A percentile compares a stretch with the other conserved stretches of the same genome.
These are phyloP conservation scores for Syngnathus rostellatus DNA, from an alignment of 2,797 vertebrate species.

Conservation along the genomic window DNA sequence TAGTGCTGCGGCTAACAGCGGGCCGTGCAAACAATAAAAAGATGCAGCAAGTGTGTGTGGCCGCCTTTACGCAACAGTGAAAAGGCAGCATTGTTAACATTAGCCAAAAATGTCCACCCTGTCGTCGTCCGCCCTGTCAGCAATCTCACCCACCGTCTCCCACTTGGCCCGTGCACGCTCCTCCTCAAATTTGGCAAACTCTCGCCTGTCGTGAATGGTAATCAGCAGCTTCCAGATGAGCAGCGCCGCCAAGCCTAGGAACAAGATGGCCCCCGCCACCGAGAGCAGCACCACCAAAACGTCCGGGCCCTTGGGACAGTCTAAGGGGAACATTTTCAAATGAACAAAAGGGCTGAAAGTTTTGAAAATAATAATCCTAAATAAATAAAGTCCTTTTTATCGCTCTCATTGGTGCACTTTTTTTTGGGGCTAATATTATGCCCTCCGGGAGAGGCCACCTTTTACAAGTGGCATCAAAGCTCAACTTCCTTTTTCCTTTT, in stretches of 20 bases:
- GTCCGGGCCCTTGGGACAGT: constrained; percentile 88
- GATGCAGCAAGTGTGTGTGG: constrained; percentile 54
- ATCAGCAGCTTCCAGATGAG: constrained; percentile 97
- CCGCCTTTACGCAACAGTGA: neutral
- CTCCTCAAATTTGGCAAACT: constrained; percentile 95
- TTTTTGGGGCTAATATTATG: neutral
- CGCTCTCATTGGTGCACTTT: too few relatives aligned
- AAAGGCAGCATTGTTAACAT: neutral
- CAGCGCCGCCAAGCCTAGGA: constrained; percentile 81
- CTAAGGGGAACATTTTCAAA: constrained; percentile 48
- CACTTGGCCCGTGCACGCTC: constrained; percentile 90
- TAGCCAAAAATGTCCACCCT: neutral
- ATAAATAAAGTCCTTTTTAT: too few relatives aligned
- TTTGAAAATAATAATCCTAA: too few relatives aligned
- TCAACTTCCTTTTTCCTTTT: neutral
- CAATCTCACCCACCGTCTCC: constrained; percentile 82
- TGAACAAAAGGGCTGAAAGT: too few relatives aligned
- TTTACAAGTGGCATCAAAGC: constrained; percentile 60
- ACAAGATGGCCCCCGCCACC: constrained; percentile 86
- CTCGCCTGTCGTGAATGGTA: constrained; percentile 90
- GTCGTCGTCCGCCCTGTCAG: neutral
- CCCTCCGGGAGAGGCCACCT: constrained; percentile 16
- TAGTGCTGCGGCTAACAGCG: constrained; percentile 63
- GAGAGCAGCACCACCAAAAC: constrained; percentile 87
- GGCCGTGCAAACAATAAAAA: constrained; percentile 54